Evolutionary conservation across 92 coral and sea anemone genomes (phyloP), one percentile per base, ranked within the genome.

Genomic region (Isaurus tuberculatus): DNA sequence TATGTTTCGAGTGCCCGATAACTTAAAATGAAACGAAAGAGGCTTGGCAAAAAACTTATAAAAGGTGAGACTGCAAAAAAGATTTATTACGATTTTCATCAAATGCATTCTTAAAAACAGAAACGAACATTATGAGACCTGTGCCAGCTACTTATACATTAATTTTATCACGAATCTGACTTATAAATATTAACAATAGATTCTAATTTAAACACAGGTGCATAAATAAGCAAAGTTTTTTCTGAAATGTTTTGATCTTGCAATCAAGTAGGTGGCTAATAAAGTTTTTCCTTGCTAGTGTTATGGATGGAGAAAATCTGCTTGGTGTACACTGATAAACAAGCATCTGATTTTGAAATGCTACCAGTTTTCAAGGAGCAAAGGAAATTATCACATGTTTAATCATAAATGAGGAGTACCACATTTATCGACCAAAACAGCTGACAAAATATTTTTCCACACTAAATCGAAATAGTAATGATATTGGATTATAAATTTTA

Each of bases 391-490:
- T 58, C 82, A 58, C 42, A 34, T 60, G 2, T 31, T 60, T 55
- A 55, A 77, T 77, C 70, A 77, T 22, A 37, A 77, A 60, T 34
- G 82, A 60, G 26, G 53, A 55, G 58, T 5, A 77, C 69, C 36
- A 43, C 68, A 34, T 34, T 58, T 77, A 58, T 29, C 36, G 23
- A 22, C 57, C 82, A 40, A 34, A 26, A 25, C 70, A 77, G 82
- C 82, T 77, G 78, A 72, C 53, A 72, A 71, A 70, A 36, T 15
- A 43, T 43, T 70, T n/a, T 40, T 42, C 40, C 29, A 19, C 81
- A 37, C 66, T 55, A 58, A 55, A 75, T 74, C 22, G 51, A n/a
- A 51, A 17, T 2, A 30, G 79, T 15, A 8, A 40, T 40, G 30
- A 30, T 19, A 20, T 42, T 22, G 48, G 67, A n/a, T 57, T 57